Conservation (phyloP, 2,113 vertebrate genomes). For the Mesitornis unicolor region DNA sequence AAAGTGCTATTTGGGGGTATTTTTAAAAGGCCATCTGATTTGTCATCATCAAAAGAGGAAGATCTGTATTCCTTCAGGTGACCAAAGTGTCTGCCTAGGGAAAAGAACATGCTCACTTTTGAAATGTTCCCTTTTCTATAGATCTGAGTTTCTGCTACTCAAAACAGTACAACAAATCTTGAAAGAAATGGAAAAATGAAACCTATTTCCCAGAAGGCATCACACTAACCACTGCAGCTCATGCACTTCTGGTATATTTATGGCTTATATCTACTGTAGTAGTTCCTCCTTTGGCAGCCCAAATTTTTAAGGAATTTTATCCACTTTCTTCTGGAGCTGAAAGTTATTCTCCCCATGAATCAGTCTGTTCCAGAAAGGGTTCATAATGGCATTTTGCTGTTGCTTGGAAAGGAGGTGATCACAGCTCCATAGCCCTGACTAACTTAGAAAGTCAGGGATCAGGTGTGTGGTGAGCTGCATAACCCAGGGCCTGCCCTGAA, state of each 20-base stretch:
- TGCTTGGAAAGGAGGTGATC: background rate
- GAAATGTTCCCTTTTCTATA: background rate
- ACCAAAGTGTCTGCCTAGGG: background rate
- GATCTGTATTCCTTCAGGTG: background rate
- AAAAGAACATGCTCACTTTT: background rate
- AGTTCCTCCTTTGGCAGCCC: background rate
- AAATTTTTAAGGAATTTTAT: background rate
- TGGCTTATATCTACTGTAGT: background rate
- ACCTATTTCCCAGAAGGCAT: background rate
- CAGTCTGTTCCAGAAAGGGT: background rate
- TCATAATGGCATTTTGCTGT: background rate
- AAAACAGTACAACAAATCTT: background rate
- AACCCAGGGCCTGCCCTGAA: background rate
- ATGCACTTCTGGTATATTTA: background rate
- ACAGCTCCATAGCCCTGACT: background rate
- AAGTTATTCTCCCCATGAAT: background rate
- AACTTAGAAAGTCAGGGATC: background rate
- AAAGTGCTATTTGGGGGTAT: background rate
- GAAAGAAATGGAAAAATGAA: slow-evolving; percentile 1
- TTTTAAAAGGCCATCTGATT: background rate
- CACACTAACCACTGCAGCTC: background rate
- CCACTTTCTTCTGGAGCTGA: background rate
- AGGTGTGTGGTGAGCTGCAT: background rate
- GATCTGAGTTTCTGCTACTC: background rate
- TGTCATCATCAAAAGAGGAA: background rate